Evolutionary conservation across 2,113 vertebrate genomes (phyloP).

Genomic region (Dunckerocampus dactyliophorus): DNA sequence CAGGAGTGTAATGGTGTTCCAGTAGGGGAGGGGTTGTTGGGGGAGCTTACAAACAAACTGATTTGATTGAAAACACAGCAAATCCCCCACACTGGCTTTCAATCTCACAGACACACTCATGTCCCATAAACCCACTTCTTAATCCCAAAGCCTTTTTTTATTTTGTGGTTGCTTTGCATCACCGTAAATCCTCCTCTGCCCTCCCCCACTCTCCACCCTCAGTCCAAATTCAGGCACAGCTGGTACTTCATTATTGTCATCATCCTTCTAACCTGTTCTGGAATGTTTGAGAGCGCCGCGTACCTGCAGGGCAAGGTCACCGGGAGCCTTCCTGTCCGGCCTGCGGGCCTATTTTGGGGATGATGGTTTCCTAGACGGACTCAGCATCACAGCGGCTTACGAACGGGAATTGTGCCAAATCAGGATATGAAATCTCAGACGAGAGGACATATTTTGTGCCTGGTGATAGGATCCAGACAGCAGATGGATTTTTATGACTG

Average conservation of each 20-base stretch:
- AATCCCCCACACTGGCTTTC: conserved; percentile 64
- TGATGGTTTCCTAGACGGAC: background rate
- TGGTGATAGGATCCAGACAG: background rate
- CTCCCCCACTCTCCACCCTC: conserved; percentile 21
- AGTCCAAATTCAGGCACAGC: conserved; percentile 10
- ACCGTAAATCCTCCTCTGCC: conserved; percentile 57
- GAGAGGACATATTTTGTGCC: conserved; percentile 5
- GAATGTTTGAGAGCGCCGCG: background rate
- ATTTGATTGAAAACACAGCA: conserved; percentile 72
- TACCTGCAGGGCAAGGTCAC: conserved; percentile 34
- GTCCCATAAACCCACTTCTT: conserved; percentile 74
- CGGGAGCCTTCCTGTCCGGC: background rate
- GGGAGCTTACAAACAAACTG: conserved; percentile 61
- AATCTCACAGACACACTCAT: conserved; percentile 53
- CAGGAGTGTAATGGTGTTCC: conserved; percentile 24
- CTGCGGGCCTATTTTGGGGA: conserved; percentile 17
- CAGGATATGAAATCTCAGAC: conserved; percentile 18
- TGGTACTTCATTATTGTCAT: background rate
- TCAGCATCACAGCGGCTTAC: conserved; percentile 1
- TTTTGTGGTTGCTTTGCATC: conserved; percentile 39
- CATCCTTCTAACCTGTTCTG: background rate
- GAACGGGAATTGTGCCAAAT: conserved; percentile 29
- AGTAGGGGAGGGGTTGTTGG: background rate
- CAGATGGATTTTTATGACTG: background rate
- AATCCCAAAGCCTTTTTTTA: conserved; percentile 69